Conservation (phyloP, 1,140 invertebrate species). For the Drosophila tani region DNA sequence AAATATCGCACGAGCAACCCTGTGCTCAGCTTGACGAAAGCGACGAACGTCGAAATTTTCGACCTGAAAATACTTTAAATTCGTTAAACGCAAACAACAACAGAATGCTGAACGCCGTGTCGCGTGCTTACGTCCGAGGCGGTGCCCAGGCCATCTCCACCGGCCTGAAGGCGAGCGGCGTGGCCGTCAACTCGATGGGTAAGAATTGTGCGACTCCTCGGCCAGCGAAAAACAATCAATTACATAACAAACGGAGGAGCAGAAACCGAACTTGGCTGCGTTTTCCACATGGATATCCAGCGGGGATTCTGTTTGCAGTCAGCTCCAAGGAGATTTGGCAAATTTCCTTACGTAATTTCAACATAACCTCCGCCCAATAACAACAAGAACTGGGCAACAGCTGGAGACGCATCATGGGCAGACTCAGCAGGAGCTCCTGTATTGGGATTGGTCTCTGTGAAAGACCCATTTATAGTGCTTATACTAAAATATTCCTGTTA, state of each 20-base stretch:
- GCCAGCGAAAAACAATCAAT: conserved; percentile 36
- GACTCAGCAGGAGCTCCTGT: neutral
- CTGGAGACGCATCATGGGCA: neutral
- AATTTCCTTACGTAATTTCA: conserved; percentile 83
- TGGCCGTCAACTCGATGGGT: conserved; percentile 80
- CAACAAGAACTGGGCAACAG: conserved; percentile 29
- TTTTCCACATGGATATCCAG: neutral
- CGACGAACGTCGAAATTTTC: conserved; percentile 69
- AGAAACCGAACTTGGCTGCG: neutral
- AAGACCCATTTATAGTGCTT: no score
- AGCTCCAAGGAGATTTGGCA: conserved; percentile 13
- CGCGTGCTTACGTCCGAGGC: conserved; percentile 88
- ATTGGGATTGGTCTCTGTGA: no score
- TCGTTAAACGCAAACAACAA: conserved; percentile 31
- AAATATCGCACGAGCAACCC: no score
- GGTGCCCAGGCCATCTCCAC: conserved; percentile 87
- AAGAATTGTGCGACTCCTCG: conserved; percentile 39
- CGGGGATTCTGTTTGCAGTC: neutral
- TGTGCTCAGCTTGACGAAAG: conserved; percentile 26
- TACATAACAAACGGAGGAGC: conserved; percentile 61
- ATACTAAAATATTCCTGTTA: neutral
- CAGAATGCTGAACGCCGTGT: conserved; percentile 88
- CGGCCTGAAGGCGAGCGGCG: conserved; percentile 86
- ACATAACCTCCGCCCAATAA: conserved; percentile 68
- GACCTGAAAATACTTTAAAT: conserved; percentile 45